Conservation (phyloP, 2,113 vertebrate species). For the Gadus macrocephalus region DNA sequence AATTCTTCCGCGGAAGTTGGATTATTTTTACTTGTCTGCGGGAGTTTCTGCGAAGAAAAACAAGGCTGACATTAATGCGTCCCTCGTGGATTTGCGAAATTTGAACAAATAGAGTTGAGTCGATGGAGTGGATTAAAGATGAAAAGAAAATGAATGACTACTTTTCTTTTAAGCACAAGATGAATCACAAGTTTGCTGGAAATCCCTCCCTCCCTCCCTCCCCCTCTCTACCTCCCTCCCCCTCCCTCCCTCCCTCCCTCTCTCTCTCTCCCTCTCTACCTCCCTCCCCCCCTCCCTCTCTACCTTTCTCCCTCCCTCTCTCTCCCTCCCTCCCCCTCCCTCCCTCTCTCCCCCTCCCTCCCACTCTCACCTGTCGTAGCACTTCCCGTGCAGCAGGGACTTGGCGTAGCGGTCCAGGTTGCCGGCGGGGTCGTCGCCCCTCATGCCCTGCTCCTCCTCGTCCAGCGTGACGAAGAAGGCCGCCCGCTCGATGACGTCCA, state of each 20-base stretch:
- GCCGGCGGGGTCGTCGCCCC: slow-evolving; percentile 66
- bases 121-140: no score
- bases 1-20: no score
- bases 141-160: no score
- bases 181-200: no score
- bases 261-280: background rate
- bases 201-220: background rate
- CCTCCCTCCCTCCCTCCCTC: background rate
- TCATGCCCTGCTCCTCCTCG: slow-evolving; percentile 77
- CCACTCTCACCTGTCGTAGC: slow-evolving; percentile 78
- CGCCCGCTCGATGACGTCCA: slow-evolving; percentile 79
- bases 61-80: no score
- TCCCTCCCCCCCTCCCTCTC: background rate
- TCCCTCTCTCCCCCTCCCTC: background rate
- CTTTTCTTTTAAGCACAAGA: background rate
- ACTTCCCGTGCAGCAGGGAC: slow-evolving; percentile 80
- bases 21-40: no score
- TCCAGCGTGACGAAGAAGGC: slow-evolving; percentile 85
- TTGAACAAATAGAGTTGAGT: no score
- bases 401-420: slow-evolving; percentile 83
- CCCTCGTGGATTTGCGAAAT: no score
- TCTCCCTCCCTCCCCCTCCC: background rate
- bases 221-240: background rate
- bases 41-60: no score
- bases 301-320: background rate